These are phyloP conservation scores for Xenopus petersii DNA, from an alignment of 2,797 vertebrate species.

Conservation along the genomic window DNA sequence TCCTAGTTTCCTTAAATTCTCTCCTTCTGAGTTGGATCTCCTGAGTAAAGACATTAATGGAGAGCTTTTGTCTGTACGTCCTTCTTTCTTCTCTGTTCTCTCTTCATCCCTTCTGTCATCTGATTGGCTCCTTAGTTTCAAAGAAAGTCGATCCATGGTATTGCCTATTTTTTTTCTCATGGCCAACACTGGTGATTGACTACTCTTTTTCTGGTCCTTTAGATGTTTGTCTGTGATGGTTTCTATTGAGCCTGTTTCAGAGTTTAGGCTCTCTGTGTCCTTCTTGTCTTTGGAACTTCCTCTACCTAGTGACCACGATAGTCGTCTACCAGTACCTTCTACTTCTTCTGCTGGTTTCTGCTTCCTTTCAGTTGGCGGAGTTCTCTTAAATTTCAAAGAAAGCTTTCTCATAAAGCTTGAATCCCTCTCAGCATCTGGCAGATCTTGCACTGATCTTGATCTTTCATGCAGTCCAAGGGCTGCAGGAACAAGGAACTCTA, in stretches of 20 bases:
- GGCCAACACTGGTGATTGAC: constrained; percentile 81
- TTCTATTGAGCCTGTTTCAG: constrained; percentile 59
- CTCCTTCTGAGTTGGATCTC: constrained; percentile 84
- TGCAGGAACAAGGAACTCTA: constrained; percentile 72
- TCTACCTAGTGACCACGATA: constrained; percentile 79
- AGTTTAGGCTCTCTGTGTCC: constrained; percentile 71
- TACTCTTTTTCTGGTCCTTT: constrained; percentile 68
- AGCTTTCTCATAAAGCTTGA: constrained; percentile 84
- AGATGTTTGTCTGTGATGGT: constrained; percentile 56
- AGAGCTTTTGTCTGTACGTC: constrained; percentile 71
- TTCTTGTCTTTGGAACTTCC: constrained; percentile 79
- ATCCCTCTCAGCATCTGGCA: constrained; percentile 84
- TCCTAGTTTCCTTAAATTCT: constrained; percentile 69
- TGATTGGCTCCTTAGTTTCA: constrained; percentile 82
- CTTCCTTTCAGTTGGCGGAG: constrained; percentile 78
- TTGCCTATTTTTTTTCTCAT: constrained; percentile 88
- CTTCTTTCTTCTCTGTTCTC: constrained; percentile 63
- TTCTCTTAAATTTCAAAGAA: constrained; percentile 80
- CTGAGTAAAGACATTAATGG: constrained; percentile 83
- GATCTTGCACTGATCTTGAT: constrained; percentile 90
- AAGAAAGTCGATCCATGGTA: constrained; percentile 86
- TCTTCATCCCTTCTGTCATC: constrained; percentile 75
- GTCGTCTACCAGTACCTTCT: constrained; percentile 68
- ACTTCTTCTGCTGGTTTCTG: constrained; percentile 61
- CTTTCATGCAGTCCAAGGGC: constrained; percentile 74